A percentile compares a stretch with the other conserved stretches of the same genome.
Conservation (phyloP, 2,888 invertebrate species). For the Elmis aenea region DNA sequence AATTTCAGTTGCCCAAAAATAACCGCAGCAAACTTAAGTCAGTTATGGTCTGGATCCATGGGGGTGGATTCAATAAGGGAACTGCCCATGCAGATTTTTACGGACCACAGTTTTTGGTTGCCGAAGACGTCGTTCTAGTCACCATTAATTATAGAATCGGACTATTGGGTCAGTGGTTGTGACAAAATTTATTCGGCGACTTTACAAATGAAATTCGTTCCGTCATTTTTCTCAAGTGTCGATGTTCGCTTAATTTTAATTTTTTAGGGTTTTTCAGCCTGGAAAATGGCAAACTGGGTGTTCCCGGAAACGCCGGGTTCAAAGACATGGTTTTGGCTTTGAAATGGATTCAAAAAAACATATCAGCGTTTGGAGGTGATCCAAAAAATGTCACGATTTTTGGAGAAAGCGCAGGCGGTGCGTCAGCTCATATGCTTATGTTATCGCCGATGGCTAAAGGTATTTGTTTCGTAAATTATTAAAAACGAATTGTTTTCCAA, state of each 20-base stretch:
- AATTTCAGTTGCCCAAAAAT: slow-evolving; percentile 11
- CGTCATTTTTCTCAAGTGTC: too few relatives aligned
- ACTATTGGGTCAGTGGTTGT: slow-evolving; percentile 33
- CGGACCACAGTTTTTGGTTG: slow-evolving; percentile 41
- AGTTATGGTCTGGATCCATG: slow-evolving; percentile 46
- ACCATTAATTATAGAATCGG: slow-evolving; percentile 41
- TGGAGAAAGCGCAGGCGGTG: slow-evolving; percentile 52
- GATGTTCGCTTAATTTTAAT: too few relatives aligned
- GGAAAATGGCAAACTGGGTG: slow-evolving; percentile 44
- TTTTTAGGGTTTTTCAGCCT: slow-evolving; percentile 49
- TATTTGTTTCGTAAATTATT: too few relatives aligned
- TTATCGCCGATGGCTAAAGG: slow-evolving; percentile 48
- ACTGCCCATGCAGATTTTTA: slow-evolving; percentile 35
- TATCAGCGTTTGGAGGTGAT: slow-evolving; percentile 50
- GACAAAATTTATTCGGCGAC: too few relatives aligned
- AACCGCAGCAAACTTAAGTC: slow-evolving; percentile 28
- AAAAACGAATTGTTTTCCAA: too few relatives aligned
- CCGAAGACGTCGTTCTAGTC: slow-evolving; percentile 41
- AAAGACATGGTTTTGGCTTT: slow-evolving; percentile 52
- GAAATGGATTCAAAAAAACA: slow-evolving; percentile 51
- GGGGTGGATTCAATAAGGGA: slow-evolving; percentile 41
- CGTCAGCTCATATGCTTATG: slow-evolving; percentile 48
- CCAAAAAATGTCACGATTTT: slow-evolving; percentile 50
- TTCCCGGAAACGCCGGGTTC: slow-evolving; percentile 52
- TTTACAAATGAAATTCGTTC: too few relatives aligned